These are phyloP conservation scores for Tokudaia muenninki DNA, from an alignment of 2,797 vertebrate genomes.

Conservation along the genomic window DNA sequence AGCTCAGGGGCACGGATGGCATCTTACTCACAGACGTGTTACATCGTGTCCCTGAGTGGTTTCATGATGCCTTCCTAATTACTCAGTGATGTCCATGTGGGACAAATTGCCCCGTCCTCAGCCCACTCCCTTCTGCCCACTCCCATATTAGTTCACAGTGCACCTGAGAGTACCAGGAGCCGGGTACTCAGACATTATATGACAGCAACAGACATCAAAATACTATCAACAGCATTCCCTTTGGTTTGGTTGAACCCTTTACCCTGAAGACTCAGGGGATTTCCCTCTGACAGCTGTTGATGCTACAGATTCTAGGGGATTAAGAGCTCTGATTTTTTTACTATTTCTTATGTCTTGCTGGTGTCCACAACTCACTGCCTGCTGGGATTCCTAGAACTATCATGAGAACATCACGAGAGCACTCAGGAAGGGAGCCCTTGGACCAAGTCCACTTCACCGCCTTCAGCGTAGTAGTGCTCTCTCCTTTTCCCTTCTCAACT, in stretches of 20 bases:
- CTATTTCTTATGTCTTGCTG: not conserved
- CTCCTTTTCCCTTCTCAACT: not conserved
- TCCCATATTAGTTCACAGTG: not conserved
- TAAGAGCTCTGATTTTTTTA: not conserved
- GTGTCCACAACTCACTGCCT: not conserved
- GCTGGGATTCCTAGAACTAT: not conserved
- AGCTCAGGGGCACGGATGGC: not conserved
- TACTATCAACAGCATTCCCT: not conserved
- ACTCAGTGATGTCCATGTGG: not conserved
- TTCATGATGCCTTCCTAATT: constrained; percentile 43
- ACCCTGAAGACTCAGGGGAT: not conserved
- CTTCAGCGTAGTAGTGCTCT: not conserved
- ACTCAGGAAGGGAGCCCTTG: not conserved
- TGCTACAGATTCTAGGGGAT: no score
- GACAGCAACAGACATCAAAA: not conserved
- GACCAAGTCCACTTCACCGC: not conserved
- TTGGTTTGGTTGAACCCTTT: not conserved
- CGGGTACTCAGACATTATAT: not conserved
- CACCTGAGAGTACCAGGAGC: not conserved
- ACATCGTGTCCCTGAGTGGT: not conserved
- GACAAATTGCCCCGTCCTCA: not conserved
- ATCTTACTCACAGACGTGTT: not conserved
- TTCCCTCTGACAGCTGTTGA: not conserved
- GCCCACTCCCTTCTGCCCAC: not conserved
- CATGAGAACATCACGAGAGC: not conserved